A percentile compares a stretch with the other conserved stretches of the same genome.
phyloP scores from a whole-genome alignment of 1,140 invertebrate genomes.

The Parasteatoda tepidariorum region DNA sequence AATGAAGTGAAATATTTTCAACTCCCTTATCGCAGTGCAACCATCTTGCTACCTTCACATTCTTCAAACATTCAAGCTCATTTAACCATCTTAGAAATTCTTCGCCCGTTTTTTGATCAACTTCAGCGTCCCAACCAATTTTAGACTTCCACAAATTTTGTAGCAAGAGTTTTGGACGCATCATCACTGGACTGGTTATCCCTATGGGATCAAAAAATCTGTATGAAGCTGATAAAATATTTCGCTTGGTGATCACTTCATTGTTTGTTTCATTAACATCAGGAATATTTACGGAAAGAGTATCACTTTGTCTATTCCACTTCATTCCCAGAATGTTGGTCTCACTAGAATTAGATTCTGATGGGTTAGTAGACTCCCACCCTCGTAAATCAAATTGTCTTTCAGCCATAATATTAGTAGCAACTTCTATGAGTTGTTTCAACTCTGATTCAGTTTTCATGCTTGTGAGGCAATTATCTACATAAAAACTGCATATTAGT shows the following conservation, averaged over 20 bases:
- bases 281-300: not conserved
- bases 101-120: conserved; percentile 15
- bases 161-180: conserved; percentile 17
- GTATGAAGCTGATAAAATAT: not conserved
- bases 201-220: conserved; percentile 50
- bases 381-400: conserved; percentile 22
- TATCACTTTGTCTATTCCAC: not conserved
- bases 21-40: not conserved
- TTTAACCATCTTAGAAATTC: conserved; percentile 17
- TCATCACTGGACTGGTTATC: conserved; percentile 13
- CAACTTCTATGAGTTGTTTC: conserved; percentile 5
- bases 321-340: not conserved
- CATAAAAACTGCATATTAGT: conserved; percentile 21
- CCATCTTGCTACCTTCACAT: conserved; percentile 8
- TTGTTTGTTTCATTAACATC: not conserved
- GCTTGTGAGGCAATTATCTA: conserved; percentile 1
- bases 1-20: not conserved
- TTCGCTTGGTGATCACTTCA: not conserved
- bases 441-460: conserved; percentile 2
- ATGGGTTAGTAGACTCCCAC: conserved; percentile 17
- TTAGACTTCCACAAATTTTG: conserved; percentile 15
- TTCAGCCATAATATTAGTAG: conserved; percentile 23
- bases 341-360: not conserved
- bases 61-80: conserved; percentile 7
- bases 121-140: conserved; percentile 3